Evolutionary conservation across 2,888 invertebrate genomes (phyloP).

Genomic region (Ophion obscuratus): DNA sequence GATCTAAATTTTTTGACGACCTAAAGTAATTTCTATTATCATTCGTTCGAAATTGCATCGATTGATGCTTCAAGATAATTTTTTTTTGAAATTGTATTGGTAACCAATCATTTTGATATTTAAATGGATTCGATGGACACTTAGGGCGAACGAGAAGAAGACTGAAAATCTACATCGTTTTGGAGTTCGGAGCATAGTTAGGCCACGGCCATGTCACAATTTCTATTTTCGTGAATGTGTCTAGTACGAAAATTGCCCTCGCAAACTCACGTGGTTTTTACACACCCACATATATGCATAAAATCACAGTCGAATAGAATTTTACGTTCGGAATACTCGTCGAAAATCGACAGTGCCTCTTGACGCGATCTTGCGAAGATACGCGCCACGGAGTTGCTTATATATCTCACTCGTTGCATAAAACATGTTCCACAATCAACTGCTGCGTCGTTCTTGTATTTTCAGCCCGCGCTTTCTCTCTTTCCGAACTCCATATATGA

Average conservation of each 20-base stretch:
- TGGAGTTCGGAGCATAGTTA: constrained; percentile 48
- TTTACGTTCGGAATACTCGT: constrained; percentile 17
- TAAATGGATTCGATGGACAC: neutral
- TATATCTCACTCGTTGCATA: constrained; percentile 54
- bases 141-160: neutral
- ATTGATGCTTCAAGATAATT: too few relatives aligned
- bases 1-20: too few relatives aligned
- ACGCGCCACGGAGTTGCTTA: neutral
- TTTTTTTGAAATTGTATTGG: neutral
- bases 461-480: neutral
- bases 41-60: too few relatives aligned
- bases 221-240: constrained; percentile 59
- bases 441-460: constrained; percentile 2
- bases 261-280: constrained; percentile 38
- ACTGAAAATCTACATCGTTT: constrained; percentile 32
- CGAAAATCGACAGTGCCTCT: constrained; percentile 27
- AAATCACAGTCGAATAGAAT: constrained; percentile 8
- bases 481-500: neutral
- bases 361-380: neutral
- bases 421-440: constrained; percentile 49
- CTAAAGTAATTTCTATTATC: too few relatives aligned
- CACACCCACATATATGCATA: constrained; percentile 26
- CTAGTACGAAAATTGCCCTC: constrained; percentile 55
- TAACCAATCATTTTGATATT: neutral
- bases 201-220: constrained; percentile 66